Conservation (phyloP, 2,888 invertebrate genomes). For the Liodrosophila aerea region DNA sequence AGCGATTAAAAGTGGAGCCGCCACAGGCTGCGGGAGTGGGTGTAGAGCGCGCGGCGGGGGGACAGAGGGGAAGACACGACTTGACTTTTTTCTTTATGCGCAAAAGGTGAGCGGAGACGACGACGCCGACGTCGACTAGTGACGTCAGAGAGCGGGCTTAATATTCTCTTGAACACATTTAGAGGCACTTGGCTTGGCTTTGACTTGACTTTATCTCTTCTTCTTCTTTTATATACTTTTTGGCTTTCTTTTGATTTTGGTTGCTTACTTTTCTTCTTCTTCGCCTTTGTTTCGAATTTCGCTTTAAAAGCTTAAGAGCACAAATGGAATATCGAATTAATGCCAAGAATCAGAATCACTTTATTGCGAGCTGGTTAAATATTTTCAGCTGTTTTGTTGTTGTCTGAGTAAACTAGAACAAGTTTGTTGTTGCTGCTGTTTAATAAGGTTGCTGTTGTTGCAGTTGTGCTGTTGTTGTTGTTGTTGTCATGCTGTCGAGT, state of each 20-base stretch:
- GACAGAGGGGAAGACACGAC: slow-evolving; percentile 3
- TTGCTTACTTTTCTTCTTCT: slow-evolving; percentile 14
- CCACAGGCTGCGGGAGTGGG: neutral
- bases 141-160: slow-evolving; percentile 52
- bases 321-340: slow-evolving; percentile 54
- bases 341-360: slow-evolving; percentile 17
- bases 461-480: slow-evolving; percentile 17
- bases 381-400: slow-evolving; percentile 43
- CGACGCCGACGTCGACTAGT: slow-evolving; percentile 25
- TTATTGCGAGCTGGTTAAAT: slow-evolving; percentile 20
- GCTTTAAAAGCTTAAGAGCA: slow-evolving; percentile 69
- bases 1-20: slow-evolving; percentile 37
- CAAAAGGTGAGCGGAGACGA: slow-evolving; percentile 6
- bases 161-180: slow-evolving; percentile 54
- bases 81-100: slow-evolving; percentile 18
- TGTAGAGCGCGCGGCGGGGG: no score
- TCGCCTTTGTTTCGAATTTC: slow-evolving; percentile 32
- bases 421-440: slow-evolving; percentile 18
- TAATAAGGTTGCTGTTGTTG: slow-evolving; percentile 15
- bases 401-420: slow-evolving; percentile 37
- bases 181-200: slow-evolving; percentile 60
- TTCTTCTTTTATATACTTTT: slow-evolving; percentile 19
- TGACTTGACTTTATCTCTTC: no score
- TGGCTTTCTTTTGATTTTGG: slow-evolving; percentile 37
- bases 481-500: slow-evolving; percentile 25